Conservation (phyloP, 2,888 invertebrate species). For the Oxystoma pomonae region DNA sequence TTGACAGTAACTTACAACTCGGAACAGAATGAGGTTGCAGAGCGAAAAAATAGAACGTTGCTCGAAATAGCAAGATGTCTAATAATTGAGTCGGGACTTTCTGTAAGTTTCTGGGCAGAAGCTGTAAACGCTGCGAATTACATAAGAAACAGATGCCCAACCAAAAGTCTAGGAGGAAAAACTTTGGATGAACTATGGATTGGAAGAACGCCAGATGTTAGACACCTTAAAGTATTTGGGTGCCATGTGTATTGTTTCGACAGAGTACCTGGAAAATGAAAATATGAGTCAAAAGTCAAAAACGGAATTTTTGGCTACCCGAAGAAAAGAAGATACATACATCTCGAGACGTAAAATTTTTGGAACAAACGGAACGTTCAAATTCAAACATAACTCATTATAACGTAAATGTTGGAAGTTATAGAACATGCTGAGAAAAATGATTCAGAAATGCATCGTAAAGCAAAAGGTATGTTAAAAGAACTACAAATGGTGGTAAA, state of each 20-base stretch:
- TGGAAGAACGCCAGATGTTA: conserved; percentile 28
- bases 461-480: conserved; percentile 5
- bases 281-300: conserved; percentile 27
- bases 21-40: conserved; percentile 13
- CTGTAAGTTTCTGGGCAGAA: conserved; percentile 8
- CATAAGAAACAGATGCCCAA: conserved; percentile 35
- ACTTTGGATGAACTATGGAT: conserved; percentile 32
- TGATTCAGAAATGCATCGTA: background rate
- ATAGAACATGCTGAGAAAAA: background rate
- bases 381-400: no score
- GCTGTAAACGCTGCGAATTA: conserved; percentile 29
- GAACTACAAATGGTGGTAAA: conserved; percentile 7
- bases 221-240: conserved; percentile 32
- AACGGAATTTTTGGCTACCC: conserved; percentile 27
- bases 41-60: conserved; percentile 13
- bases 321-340: background rate
- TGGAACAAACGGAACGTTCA: background rate
- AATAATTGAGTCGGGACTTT: conserved; percentile 28
- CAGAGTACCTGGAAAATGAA: conserved; percentile 23
- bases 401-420: background rate
- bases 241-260: conserved; percentile 24
- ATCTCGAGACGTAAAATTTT: background rate
- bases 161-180: conserved; percentile 24
- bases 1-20: conserved; percentile 5
- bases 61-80: no score